A percentile compares a stretch with the other conserved stretches of the same genome.
phyloP scores from a whole-genome alignment of 2,797 vertebrate species.

The Danio choprae region DNA sequence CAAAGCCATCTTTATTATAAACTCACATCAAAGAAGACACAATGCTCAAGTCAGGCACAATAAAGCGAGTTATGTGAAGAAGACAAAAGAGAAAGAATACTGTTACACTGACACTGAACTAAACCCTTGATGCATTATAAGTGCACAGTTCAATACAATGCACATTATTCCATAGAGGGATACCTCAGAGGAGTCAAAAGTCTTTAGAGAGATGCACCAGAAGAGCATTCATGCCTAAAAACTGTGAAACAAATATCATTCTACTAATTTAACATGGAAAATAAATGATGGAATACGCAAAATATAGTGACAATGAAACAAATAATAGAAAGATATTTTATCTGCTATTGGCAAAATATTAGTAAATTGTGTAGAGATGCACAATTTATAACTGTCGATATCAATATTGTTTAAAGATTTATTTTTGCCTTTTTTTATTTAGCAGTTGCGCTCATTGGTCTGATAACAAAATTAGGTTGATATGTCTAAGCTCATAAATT shows the following conservation, averaged over 20 bases:
- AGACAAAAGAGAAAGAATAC: conserved; percentile 44
- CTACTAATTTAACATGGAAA: background rate
- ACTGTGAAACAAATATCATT: conserved; percentile 33
- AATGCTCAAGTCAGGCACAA: conserved; percentile 54
- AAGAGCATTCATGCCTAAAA: background rate
- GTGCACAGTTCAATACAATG: conserved; percentile 28
- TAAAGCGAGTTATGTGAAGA: conserved; percentile 53
- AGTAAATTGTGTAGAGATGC: too few relatives aligned
- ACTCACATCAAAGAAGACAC: conserved; percentile 58
- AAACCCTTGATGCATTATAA: conserved; percentile 43
- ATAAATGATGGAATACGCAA: background rate
- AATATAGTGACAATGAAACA: background rate
- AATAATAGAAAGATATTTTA: conserved; percentile 12
- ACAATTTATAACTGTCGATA: too few relatives aligned
- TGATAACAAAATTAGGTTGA: too few relatives aligned
- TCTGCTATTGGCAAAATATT: background rate
- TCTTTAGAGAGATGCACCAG: conserved; percentile 7
- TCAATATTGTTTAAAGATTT: too few relatives aligned
- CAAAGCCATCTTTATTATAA: conserved; percentile 1
- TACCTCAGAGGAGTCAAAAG: background rate
- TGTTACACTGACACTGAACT: conserved; percentile 43
- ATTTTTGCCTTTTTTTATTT: too few relatives aligned
- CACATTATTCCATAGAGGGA: background rate
- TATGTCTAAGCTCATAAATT: too few relatives aligned
- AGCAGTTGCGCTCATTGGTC: too few relatives aligned